Evolutionary conservation across 2,797 vertebrate genomes (phyloP), one percentile per base, ranked within the genome.

Genomic region (Monodelphis domestica): DNA sequence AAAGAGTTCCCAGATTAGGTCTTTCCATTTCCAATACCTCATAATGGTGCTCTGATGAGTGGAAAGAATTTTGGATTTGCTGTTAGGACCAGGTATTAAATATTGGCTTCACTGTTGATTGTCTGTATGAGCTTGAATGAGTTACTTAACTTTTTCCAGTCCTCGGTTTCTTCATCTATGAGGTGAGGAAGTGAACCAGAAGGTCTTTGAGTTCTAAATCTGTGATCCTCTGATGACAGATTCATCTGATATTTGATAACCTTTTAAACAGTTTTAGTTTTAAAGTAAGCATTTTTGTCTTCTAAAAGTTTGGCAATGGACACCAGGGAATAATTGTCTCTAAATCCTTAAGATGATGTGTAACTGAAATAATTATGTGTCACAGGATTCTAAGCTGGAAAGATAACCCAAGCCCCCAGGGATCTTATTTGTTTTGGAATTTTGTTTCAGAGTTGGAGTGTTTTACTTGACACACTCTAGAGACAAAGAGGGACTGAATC

Each of bases 341-440:
- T 89, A 95, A 78, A 94, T 95, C 57, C 59, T 92, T 59, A 87
- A n/a, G 15, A 28, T 70, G 28, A 53, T 92, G 55, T 94, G 90
- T 84, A 59, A 38, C 28, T 84, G 33, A 84, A 59, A n/a, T 87
- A 87, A 91, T 30, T 57, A 26, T 51, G 50, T 88, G 29, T 28
- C n/a, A 33, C 55, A 94, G 54, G 12, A 29, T 92, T 91, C 50
- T 90, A 54, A 93, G 57, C 38, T 93, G 78, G 54, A 88, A 94
- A 78, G 45, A 59, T 84, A 54, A 52, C 51, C 56, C 26, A 15
- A 3, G 63, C 94, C 7, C 51, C 26, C 59, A 57, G 91, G 53
- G 57, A 91, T 84, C 38, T 84, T 54, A 33, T 89, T 91, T 93
- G 52, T 1, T 91, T n/a, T 89, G 26, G 50, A 57, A 30, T 95